Conservation (phyloP, 1,140 invertebrate genomes). For the Akabosia matsudoensis region DNA sequence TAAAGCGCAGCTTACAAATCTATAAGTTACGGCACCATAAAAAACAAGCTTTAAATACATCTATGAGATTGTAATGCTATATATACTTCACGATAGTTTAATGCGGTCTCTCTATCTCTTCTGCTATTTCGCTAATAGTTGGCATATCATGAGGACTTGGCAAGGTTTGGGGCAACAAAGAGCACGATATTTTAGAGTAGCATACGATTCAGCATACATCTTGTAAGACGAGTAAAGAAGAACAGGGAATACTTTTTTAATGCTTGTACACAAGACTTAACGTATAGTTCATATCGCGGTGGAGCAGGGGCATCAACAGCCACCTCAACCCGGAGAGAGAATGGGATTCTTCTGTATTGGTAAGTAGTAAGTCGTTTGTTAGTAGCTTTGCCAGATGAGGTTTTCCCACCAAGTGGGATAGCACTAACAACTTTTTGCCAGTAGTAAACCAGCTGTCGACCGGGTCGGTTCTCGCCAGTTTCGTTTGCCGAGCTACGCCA, state of each 20-base stretch:
- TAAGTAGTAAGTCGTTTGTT: no score
- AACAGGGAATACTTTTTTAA: neutral
- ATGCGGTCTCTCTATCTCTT: no score
- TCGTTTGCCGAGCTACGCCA: neutral
- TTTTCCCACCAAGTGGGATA: slow-evolving; percentile 13
- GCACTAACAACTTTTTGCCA: slow-evolving; percentile 5
- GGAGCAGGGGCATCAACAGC: slow-evolving; percentile 7
- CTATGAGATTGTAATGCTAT: neutral
- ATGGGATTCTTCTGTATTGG: neutral
- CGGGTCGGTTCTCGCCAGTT: slow-evolving; percentile 13
- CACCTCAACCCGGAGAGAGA: neutral
- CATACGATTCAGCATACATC: neutral
- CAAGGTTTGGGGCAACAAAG: neutral
- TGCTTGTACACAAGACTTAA: neutral
- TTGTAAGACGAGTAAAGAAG: neutral
- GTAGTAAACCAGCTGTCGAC: slow-evolving; percentile 24
- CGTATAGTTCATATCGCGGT: neutral
- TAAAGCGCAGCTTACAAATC: slow-evolving; percentile 8
- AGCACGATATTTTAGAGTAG: neutral
- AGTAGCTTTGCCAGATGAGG: neutral
- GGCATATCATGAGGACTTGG: no score
- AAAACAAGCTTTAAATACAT: slow-evolving; percentile 11
- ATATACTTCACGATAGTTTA: no score
- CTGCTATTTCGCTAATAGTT: neutral
- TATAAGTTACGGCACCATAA: slow-evolving; percentile 16